These are phyloP conservation scores for Festucalex cinctus DNA, from an alignment of 2,113 vertebrate genomes.

Conservation along the genomic window DNA sequence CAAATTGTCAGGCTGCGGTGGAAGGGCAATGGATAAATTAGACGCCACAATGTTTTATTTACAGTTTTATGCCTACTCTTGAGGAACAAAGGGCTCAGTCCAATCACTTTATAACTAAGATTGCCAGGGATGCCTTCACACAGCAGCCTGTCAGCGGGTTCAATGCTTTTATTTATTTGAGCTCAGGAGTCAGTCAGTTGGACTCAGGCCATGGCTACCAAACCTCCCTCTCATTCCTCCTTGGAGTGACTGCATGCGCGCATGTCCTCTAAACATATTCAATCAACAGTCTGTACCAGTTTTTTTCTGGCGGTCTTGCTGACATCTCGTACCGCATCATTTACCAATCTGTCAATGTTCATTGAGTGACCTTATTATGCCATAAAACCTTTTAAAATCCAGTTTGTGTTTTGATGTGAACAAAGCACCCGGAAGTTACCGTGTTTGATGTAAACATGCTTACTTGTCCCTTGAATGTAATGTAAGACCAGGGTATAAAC, in stretches of 20 bases:
- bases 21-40: constrained; percentile 66
- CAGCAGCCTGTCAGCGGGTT: constrained; percentile 16
- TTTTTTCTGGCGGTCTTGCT: constrained; percentile 6
- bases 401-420: constrained; percentile 26
- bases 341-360: neutral
- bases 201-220: constrained; percentile 23
- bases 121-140: constrained; percentile 23
- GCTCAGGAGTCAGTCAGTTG: constrained; percentile 15
- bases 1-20: constrained; percentile 49
- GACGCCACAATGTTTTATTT: constrained; percentile 68
- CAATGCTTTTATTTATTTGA: constrained; percentile 18
- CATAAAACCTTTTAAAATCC: neutral
- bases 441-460: constrained; percentile 19
- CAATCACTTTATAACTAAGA: constrained; percentile 30
- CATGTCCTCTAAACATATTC: constrained; percentile 11
- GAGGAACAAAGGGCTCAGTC: constrained; percentile 45
- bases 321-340: neutral
- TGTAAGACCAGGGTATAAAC: constrained; percentile 30
- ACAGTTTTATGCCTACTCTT: constrained; percentile 54
- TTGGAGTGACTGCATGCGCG: constrained; percentile 16
- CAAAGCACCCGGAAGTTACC: constrained; percentile 22
- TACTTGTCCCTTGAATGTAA: constrained; percentile 17
- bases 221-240: constrained; percentile 14
- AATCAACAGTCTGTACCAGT: constrained; percentile 6
- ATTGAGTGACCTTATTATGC: no score